Base-by-base conservation (phyloP, 2,888 invertebrate species). In the Glyphotaelius pellucidus region DNA sequence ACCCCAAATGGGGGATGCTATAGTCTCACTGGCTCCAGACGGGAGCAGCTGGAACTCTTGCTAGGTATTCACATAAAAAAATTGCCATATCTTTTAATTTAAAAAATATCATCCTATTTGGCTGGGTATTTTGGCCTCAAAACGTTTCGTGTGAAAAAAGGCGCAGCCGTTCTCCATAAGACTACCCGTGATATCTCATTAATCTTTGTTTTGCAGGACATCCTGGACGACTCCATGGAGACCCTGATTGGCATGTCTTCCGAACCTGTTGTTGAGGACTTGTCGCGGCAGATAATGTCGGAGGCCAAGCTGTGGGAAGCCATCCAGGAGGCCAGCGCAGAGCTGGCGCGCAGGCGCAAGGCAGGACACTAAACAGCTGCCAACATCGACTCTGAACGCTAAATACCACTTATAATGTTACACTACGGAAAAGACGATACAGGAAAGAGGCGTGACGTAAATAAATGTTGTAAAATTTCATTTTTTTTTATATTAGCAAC, bases 231-330 rank as follows among this genome's bases (percentile, higher is more conserved):
- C 92, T 96, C 97, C 0, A 95, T 98, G 80, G 97, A 96, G 90
- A 96, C 97, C 47, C 95, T 98, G 38, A 95, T 98, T 93, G 98
- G 98, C 94, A 95, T 97, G 90, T 97, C 97, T 88, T 97, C 97
- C 30, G 97, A 97, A 94, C 97, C 97, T 0, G 97, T 97, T 12
- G 97, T 97, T 9, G 97, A 98, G 94, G 98, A 98, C 94, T 96
- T 98, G 0, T 97, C 97, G 93, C 96, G 98, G 93, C 98, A 98
- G 95, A 98, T 98, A 31, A 96, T 98, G 94, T 97, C 98, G 0
- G 98, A 98, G 95, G 98, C 98, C 0, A 97, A 97, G 94, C 95
- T 97, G 32, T 98, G 97, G 97, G 98, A 98, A 94, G 98, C 98
- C 4, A 97, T 98, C 31, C 98, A 98, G 94, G 98, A 98, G 94